phyloP scores from a whole-genome alignment of 1,140 invertebrate genomes.

The Cataglyphis hispanica region DNA sequence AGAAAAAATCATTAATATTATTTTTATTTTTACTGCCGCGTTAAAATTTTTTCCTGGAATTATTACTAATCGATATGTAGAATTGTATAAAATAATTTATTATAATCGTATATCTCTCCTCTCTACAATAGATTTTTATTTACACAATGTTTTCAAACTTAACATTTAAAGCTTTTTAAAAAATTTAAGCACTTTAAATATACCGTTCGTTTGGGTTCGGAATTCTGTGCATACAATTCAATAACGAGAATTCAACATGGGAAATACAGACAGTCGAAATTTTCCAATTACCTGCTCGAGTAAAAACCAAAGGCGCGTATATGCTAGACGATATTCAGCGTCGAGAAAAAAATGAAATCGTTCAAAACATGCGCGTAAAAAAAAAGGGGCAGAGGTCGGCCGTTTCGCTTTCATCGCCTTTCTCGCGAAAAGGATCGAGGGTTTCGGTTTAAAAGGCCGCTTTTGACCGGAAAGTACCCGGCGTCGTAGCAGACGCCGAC shows the following conservation, averaged over 20 bases:
- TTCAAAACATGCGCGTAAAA: constrained; percentile 63
- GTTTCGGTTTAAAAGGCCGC: constrained; percentile 80
- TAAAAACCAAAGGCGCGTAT: constrained; percentile 59
- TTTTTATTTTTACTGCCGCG: not conserved
- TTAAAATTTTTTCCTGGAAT: not conserved
- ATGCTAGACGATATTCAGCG: constrained; percentile 66
- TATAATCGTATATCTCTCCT: not conserved
- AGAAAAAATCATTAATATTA: not conserved
- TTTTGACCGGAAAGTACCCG: constrained; percentile 70
- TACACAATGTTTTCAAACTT: not conserved
- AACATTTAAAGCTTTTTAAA: not conserved
- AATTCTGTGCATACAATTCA: constrained; percentile 1
- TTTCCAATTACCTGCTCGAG: constrained; percentile 66
- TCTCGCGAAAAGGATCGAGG: constrained; percentile 72
- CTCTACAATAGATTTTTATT: not conserved
- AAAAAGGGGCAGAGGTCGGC: constrained; percentile 63
- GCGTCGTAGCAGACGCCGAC: constrained; percentile 65
- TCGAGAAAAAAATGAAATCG: constrained; percentile 68
- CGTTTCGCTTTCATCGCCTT: constrained; percentile 76
- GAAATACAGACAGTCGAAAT: constrained; percentile 31
- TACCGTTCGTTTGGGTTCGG: not conserved
- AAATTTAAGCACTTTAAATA: not conserved
- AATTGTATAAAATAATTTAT: constrained; percentile 27
- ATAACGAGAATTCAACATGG: constrained; percentile 39
- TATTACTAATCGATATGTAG: not conserved